Evolutionary conservation across 2,888 invertebrate genomes (phyloP).

Genomic region (Lasioglossum villosulum): DNA sequence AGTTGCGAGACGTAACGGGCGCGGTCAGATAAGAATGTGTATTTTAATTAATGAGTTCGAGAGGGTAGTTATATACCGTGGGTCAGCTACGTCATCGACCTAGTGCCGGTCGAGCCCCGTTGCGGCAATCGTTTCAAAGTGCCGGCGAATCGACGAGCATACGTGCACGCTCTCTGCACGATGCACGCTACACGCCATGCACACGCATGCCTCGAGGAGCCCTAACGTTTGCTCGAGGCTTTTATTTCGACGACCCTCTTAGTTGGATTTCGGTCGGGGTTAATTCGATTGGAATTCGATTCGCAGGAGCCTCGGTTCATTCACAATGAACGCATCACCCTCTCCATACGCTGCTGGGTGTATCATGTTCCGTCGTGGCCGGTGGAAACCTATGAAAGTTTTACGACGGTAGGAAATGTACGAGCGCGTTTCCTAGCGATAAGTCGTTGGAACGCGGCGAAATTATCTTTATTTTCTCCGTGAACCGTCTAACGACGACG

Average conservation of each 20-base stretch:
- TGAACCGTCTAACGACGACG: neutral
- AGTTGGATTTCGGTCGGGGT: slow-evolving; percentile 37
- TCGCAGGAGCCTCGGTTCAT: slow-evolving; percentile 31
- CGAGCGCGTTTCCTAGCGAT: slow-evolving; percentile 28
- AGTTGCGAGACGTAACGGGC: slow-evolving; percentile 42
- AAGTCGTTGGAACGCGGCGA: slow-evolving; percentile 29
- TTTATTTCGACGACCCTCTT: slow-evolving; percentile 64
- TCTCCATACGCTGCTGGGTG: neutral
- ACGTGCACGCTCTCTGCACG: neutral
- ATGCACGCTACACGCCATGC: neutral
- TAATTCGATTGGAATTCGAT: slow-evolving; percentile 42
- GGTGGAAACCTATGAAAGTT: slow-evolving; percentile 32
- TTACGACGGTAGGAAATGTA: slow-evolving; percentile 30
- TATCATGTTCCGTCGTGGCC: slow-evolving; percentile 24
- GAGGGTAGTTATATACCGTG: slow-evolving; percentile 29
- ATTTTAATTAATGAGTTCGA: slow-evolving; percentile 61
- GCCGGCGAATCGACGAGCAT: slow-evolving; percentile 15
- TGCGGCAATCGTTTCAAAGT: slow-evolving; percentile 57
- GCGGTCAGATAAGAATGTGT: slow-evolving; percentile 63
- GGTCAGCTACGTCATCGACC: slow-evolving; percentile 55
- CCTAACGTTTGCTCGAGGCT: slow-evolving; percentile 28
- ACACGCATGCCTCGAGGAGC: neutral
- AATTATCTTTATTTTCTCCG: slow-evolving; percentile 37
- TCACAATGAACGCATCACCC: slow-evolving; percentile 57
- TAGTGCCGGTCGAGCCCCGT: slow-evolving; percentile 23